Conservation (phyloP, 2,797 vertebrate species). For the Echeneis naucrates region DNA sequence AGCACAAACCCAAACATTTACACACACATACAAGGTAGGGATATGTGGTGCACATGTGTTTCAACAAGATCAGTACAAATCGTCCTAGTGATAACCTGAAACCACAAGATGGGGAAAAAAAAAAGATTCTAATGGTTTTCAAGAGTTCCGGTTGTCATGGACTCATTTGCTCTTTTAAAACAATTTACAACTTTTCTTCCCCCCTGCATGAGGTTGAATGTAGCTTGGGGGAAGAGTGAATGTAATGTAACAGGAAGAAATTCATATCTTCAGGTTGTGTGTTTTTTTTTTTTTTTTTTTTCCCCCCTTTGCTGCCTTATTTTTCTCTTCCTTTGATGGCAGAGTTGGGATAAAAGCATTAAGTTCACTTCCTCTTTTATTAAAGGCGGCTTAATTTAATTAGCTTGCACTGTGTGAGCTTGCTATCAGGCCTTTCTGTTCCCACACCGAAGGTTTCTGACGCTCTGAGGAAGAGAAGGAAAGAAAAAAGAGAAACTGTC, state of each 20-base stretch:
- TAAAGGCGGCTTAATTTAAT: slow-evolving; percentile 88
- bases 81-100: slow-evolving; percentile 14
- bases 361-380: slow-evolving; percentile 85
- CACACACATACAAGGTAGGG: background rate
- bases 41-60: background rate
- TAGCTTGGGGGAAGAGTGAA: slow-evolving; percentile 59
- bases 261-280: slow-evolving; percentile 81
- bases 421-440: slow-evolving; percentile 81
- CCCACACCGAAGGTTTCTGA: slow-evolving; percentile 80
- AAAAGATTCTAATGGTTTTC: slow-evolving; percentile 44
- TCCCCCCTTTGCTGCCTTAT: slow-evolving; percentile 56
- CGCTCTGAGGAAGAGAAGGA: slow-evolving; percentile 77
- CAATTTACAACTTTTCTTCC: slow-evolving; percentile 42
- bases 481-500: slow-evolving; percentile 76
- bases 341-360: slow-evolving; percentile 82
- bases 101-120: slow-evolving; percentile 22
- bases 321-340: slow-evolving; percentile 82
- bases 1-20: background rate
- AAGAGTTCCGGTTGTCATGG: slow-evolving; percentile 44
- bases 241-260: slow-evolving; percentile 78
- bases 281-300: no score
- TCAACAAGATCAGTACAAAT: background rate
- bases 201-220: slow-evolving; percentile 46
- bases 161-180: slow-evolving; percentile 56
- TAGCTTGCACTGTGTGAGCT: slow-evolving; percentile 77